phyloP scores from a whole-genome alignment of 2,113 vertebrate genomes.

The Neogobius melanostomus region DNA sequence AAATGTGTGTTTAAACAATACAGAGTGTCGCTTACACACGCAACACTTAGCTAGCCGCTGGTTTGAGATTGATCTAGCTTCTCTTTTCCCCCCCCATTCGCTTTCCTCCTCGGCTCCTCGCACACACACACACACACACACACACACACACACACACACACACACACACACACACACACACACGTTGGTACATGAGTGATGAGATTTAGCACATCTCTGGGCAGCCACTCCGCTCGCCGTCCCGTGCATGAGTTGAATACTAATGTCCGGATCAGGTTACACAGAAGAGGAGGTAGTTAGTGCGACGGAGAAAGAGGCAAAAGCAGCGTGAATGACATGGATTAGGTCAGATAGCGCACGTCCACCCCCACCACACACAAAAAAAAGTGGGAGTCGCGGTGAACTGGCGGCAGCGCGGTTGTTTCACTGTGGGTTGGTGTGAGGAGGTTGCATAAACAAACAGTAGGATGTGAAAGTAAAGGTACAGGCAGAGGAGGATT shows the following conservation, averaged over 20 bases:
- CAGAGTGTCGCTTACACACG: constrained; percentile 64
- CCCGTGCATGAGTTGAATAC: constrained; percentile 72
- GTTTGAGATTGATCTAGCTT: constrained; percentile 70
- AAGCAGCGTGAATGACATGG: constrained; percentile 44
- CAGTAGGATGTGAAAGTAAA: constrained; percentile 28
- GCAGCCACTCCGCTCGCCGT: constrained; percentile 76
- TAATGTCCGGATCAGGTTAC: constrained; percentile 75
- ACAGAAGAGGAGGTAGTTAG: constrained; percentile 43
- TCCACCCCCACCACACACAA: background rate
- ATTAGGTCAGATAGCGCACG: constrained; percentile 62
- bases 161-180: constrained; percentile 4
- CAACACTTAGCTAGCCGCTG: constrained; percentile 63
- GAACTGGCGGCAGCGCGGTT: constrained; percentile 1
- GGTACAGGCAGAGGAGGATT: constrained; percentile 36
- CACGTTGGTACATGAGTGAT: constrained; percentile 70
- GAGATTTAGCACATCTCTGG: constrained; percentile 77
- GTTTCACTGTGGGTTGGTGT: constrained; percentile 33
- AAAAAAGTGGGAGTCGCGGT: constrained; percentile 42
- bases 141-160: constrained; percentile 16
- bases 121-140: constrained; percentile 20
- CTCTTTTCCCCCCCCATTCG: background rate
- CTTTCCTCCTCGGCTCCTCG: constrained; percentile 32
- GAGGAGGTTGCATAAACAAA: constrained; percentile 63
- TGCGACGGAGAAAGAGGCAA: constrained; percentile 43
- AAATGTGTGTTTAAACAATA: constrained; percentile 75